Evolutionary conservation across 2,888 invertebrate genomes (phyloP), one percentile per base, ranked within the genome.

Genomic region (Siphlonurus alternatus): DNA sequence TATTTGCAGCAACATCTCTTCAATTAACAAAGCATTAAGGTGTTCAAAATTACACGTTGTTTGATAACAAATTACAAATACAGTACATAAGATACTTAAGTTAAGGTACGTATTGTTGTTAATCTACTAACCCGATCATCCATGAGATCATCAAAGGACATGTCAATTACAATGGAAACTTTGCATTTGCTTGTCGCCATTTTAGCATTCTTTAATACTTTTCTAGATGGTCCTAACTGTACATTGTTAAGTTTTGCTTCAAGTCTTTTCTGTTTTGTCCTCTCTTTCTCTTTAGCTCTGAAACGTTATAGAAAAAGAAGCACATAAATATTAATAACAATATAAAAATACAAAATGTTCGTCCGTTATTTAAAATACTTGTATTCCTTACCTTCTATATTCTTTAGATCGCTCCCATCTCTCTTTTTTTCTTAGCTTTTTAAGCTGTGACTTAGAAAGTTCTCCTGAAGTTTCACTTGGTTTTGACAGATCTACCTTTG

Each of bases 71-170:
- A n/a, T n/a, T n/a, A n/a, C n/a, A n/a, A n/a, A n/a, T n/a, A n/a
- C n/a, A n/a, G n/a, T n/a, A n/a, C n/a, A n/a, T n/a, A n/a, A n/a
- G n/a, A n/a, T n/a, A n/a, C n/a, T n/a, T n/a, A n/a, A n/a, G n/a
- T n/a, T n/a, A n/a, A n/a, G n/a, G n/a, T n/a, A n/a, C n/a, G n/a
- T n/a, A n/a, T n/a, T n/a, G n/a, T n/a, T n/a, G n/a, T n/a, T n/a
- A n/a, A n/a, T n/a, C 20, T 59, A 38, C 61, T 59, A 68, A 76
- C 77, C 75, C 87, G 87, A 68, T 89, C 89, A 67, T 83, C 86
- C 97, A 98, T 98, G 62, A 91, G 78, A 68, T 90, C 81, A 73
- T 94, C 93, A 75, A 93, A 96, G 72, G 92, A 90, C 72, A 95
- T 83, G 74, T 98, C 97, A 68, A 98, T 84, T 19, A 87, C 88